phyloP scores from a whole-genome alignment of 2,888 invertebrate genomes.

The Anodontia alba region DNA sequence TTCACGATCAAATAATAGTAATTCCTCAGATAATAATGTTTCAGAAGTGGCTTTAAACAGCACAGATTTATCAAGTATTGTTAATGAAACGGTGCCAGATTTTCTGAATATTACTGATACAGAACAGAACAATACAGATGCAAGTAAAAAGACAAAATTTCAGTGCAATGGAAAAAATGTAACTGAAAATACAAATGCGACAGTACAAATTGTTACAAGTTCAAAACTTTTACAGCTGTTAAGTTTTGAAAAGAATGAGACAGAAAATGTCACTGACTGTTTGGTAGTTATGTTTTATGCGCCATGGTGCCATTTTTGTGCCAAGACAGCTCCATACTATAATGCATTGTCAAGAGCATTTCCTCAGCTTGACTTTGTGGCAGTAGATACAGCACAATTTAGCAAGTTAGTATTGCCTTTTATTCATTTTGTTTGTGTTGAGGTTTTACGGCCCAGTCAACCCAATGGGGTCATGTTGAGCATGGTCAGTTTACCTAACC shows the following conservation, averaged over 20 bases:
- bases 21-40: slow-evolving; percentile 28
- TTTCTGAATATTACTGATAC: slow-evolving; percentile 37
- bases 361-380: slow-evolving; percentile 94
- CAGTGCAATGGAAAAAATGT: slow-evolving; percentile 77
- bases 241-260: slow-evolving; percentile 86
- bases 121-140: slow-evolving; percentile 62
- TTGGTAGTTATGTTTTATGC: slow-evolving; percentile 95
- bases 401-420: slow-evolving; percentile 82
- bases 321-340: slow-evolving; percentile 94
- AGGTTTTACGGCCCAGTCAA: too few relatives aligned
- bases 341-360: slow-evolving; percentile 95
- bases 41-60: background rate
- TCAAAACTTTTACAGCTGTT: slow-evolving; percentile 89
- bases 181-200: slow-evolving; percentile 71
- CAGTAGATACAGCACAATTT: slow-evolving; percentile 95
- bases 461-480: too few relatives aligned
- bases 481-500: too few relatives aligned
- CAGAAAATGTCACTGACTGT: slow-evolving; percentile 83
- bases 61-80: background rate
- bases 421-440: too few relatives aligned
- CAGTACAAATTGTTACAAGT: slow-evolving; percentile 89
- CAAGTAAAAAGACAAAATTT: slow-evolving; percentile 76
- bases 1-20: slow-evolving; percentile 33
- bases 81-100: background rate
- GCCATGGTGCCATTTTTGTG: slow-evolving; percentile 95